Evolutionary conservation across 1,140 invertebrate species (phyloP), one percentile per base, ranked within the genome.

Genomic region (Battus philenor): DNA sequence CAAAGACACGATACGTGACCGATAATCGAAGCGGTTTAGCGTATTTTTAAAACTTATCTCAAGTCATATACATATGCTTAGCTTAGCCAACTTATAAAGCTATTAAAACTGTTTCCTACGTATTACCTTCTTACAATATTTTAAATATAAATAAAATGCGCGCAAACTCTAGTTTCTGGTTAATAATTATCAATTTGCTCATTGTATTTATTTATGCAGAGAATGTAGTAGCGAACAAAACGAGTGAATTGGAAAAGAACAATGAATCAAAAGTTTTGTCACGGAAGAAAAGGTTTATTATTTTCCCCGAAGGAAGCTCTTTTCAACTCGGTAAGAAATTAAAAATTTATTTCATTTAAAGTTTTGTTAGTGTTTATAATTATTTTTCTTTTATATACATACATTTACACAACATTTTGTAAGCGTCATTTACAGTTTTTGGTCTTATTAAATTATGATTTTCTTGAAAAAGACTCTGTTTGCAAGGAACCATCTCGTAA

Each of bases 251-350:
- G 22, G 30, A 17, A 38, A 12, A 20, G 7, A 8, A 54, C 11
- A 51, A 47, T 13, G 66, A 41, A 39, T 60, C 47, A 44, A 54
- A 56, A 50, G 47, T 88, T 50, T 77, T 91, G 45, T 90, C 90
- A 1, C 87, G 93, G 46, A 88, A 87, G 56, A 91, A 90, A 63
- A 87, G 93, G 49, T 94, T 93, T 84, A 85, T 94, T 30, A 87
- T 93, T 49, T 94, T 94, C 79, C 91, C 93, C 1, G 92, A 93
- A 83, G 93, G 93, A 34, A 93, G 92, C 54, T 93, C 91, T 44
- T 89, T 93, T 54, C 90, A 91, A 79, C 78, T 93, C 81, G 84
- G 93, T 94, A 66, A 90, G 90, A 83, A 17, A 33, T 4, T 1
- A 27, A 27, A 9, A 9, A 27, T 27, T 27, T 9, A 27, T 27